A percentile compares a stretch with the other conserved stretches of the same genome.
These are phyloP conservation scores for Chironex yamaguchii DNA, from an alignment of 30 jellyfish, hydroid and myxozoan genomes.

Conservation along the genomic window DNA sequence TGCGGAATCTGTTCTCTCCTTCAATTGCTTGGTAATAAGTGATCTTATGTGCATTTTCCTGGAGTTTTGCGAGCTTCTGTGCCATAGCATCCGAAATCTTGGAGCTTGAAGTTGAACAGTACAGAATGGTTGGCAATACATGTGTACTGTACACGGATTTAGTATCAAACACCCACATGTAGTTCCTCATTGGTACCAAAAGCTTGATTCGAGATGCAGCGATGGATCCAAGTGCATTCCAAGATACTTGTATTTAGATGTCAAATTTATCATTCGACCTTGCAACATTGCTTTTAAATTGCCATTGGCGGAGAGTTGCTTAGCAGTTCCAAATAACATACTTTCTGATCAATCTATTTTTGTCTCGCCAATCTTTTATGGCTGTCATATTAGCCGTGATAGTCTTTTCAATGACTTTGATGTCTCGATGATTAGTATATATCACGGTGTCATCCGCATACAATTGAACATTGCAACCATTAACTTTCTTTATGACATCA, in stretches of 20 bases:
- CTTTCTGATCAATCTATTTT: conserved; percentile 31
- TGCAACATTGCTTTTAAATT: conserved; percentile 26
- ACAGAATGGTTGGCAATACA: conserved; percentile 23
- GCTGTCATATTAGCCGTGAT: conserved; percentile 12
- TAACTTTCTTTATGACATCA: conserved; percentile 26
- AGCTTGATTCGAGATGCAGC: conserved; percentile 35
- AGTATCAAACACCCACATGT: conserved; percentile 8
- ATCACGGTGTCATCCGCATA: conserved; percentile 75
- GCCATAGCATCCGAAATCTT: conserved; percentile 20
- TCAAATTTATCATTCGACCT: neutral
- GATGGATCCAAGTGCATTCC: conserved; percentile 48
- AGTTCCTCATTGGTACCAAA: conserved; percentile 17
- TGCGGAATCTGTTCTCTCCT: too few relatives aligned
- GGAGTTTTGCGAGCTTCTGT: too few relatives aligned
- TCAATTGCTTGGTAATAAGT: too few relatives aligned
- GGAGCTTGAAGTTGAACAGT: conserved; percentile 27
- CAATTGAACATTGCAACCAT: conserved; percentile 50
- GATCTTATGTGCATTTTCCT: too few relatives aligned
- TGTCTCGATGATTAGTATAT: conserved; percentile 26
- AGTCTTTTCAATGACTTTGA: conserved; percentile 54
- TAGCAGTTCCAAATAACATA: conserved; percentile 23
- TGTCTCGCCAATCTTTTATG: conserved; percentile 20
- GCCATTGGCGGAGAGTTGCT: conserved; percentile 13
- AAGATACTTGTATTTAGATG: conserved; percentile 29
- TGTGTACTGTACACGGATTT: conserved; percentile 32